phyloP scores from a whole-genome alignment of 2,888 invertebrate species.

The Theristus sp. region DNA sequence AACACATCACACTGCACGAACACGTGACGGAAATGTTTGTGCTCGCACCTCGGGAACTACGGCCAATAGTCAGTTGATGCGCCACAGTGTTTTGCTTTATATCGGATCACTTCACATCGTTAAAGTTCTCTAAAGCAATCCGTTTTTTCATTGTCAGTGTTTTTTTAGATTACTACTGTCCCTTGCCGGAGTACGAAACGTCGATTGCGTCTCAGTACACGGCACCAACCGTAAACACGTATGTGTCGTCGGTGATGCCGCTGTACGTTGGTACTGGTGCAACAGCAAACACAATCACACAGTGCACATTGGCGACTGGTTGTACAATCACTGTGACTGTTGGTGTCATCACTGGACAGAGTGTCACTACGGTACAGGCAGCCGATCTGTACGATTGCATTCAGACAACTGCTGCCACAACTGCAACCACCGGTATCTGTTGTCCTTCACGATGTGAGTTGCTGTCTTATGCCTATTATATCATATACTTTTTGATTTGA shows the following conservation, averaged over 20 bases:
- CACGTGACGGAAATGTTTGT: slow-evolving; percentile 19
- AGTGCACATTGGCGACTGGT: neutral
- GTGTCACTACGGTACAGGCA: neutral
- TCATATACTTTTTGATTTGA: too few relatives aligned
- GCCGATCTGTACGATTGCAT: slow-evolving; percentile 20
- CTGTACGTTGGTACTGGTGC: neutral
- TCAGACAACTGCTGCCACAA: slow-evolving; percentile 10
- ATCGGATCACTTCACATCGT: too few relatives aligned
- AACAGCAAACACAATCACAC: neutral
- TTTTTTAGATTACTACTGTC: neutral
- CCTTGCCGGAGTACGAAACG: neutral
- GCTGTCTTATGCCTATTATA: too few relatives aligned
- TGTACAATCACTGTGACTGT: too few relatives aligned
- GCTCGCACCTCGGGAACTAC: neutral
- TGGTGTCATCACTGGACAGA: too few relatives aligned
- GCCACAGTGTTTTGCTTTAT: too few relatives aligned
- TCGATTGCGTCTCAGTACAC: neutral
- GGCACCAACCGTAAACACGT: neutral
- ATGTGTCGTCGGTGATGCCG: neutral
- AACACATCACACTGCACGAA: slow-evolving; percentile 11
- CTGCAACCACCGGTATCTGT: neutral
- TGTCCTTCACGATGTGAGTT: neutral
- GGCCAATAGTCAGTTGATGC: too few relatives aligned
- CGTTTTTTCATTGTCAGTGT: too few relatives aligned
- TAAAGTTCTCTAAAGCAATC: too few relatives aligned